Conservation (phyloP, 1,140 invertebrate species). For the Linepithema humile region DNA sequence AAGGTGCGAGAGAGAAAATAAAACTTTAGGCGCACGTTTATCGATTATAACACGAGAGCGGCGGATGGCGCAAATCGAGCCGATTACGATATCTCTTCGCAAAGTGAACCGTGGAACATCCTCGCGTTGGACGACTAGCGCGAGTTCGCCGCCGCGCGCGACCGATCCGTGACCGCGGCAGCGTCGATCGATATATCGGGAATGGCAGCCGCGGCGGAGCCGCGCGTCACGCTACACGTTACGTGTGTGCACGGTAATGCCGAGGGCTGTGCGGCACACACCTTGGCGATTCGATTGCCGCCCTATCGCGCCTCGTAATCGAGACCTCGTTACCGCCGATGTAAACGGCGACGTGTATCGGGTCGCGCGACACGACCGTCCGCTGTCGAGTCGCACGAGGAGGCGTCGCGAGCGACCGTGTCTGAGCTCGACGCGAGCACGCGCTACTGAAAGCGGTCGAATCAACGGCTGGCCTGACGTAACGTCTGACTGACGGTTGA, state of each 20-base stretch:
- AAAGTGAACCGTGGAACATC: background rate
- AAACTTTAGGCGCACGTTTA: background rate
- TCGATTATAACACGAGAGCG: background rate
- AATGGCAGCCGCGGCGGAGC: constrained; percentile 61
- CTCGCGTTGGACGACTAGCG: constrained; percentile 56
- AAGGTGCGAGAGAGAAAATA: background rate
- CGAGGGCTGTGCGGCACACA: too few species aligned
- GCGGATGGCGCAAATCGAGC: background rate
- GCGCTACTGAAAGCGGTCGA: constrained; percentile 31
- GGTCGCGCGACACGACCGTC: background rate
- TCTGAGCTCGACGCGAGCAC: constrained; percentile 8
- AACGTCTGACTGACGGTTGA: background rate
- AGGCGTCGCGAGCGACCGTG: constrained; percentile 31
- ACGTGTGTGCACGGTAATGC: too few species aligned
- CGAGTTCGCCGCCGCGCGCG: constrained; percentile 43
- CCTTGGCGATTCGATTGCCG: constrained; percentile 44
- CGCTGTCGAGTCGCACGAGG: background rate
- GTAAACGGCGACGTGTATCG: constrained; percentile 25
- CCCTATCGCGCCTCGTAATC: constrained; percentile 43
- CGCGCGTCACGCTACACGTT: constrained; percentile 64
- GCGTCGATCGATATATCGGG: constrained; percentile 70
- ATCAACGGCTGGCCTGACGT: constrained; percentile 38
- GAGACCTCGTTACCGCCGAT: constrained; percentile 39
- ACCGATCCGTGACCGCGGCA: constrained; percentile 65
- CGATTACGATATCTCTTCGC: background rate